These are phyloP conservation scores for Pissodes strobi DNA, from an alignment of 1,140 invertebrate species.

Conservation along the genomic window DNA sequence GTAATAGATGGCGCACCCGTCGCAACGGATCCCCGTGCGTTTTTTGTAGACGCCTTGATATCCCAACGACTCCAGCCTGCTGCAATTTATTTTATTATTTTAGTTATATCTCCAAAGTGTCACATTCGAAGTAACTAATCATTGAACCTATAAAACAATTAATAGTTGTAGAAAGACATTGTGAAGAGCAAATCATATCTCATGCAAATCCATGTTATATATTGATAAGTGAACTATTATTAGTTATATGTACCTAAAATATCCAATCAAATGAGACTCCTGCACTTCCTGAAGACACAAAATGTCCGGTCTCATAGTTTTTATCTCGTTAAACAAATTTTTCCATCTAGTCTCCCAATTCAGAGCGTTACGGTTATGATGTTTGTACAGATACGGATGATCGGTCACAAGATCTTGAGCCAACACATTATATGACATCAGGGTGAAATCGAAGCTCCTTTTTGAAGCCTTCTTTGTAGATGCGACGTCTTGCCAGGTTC, in stretches of 20 bases:
- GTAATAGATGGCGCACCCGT: constrained; percentile 87
- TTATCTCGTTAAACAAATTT: constrained; percentile 74
- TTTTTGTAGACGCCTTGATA: constrained; percentile 74
- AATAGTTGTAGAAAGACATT: no score
- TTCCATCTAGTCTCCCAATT: constrained; percentile 72
- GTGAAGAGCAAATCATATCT: no score
- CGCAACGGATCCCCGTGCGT: constrained; percentile 67
- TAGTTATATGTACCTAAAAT: constrained; percentile 60
- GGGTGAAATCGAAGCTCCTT: constrained; percentile 43
- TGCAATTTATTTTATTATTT: no score
- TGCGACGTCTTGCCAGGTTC: constrained; percentile 56
- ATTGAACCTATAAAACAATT: no score
- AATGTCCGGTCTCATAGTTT: constrained; percentile 72
- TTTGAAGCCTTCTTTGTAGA: constrained; percentile 11
- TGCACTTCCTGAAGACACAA: constrained; percentile 89
- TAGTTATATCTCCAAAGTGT: no score
- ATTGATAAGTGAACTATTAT: no score
- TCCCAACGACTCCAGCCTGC: constrained; percentile 47
- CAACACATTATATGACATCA: constrained; percentile 87
- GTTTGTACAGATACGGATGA: constrained; percentile 75
- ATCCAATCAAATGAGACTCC: constrained; percentile 69
- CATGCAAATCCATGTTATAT: no score
- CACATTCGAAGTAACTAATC: no score
- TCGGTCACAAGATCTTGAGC: constrained; percentile 79
- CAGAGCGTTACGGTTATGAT: constrained; percentile 64